Evolutionary conservation across 1,140 invertebrate species (phyloP), one percentile per base, ranked within the genome.

Genomic region (Acyrthosiphon pisum): DNA sequence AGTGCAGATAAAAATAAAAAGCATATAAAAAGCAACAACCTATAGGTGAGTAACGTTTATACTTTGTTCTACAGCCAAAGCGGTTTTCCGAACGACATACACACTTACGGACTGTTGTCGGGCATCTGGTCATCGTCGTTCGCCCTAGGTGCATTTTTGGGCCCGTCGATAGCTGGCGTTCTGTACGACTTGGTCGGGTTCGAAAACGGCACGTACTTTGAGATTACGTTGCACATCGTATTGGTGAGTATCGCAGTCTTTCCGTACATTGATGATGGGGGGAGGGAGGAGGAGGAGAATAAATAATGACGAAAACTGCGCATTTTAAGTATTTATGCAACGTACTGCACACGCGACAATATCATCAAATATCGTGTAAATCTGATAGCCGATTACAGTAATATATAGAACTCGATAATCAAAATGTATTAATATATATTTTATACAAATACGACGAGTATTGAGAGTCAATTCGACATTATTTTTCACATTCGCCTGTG

Each of bases 101-200:
- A 94, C 41, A 96, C 96, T 0, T 96, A 96, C 94, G 96, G 96
- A 11, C 87, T 96, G 6, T 94, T 96, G 23, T 96, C 96, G 2
- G 95, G 96, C 3, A 94, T 96, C 2, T 96, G 96, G 95, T 95
- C 96, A 11, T 96, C 95, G 6, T 95, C 95, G 9, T 96, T 96
- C 94, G 96, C 96, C 37, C 94, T 96, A 14, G 96, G 96, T 53
- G 95, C 95, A 68, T 96, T 96, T 94, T 94, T 95, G 81, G 96
- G 96, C 0, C 95, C 95, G 11, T 95, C 95, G 1, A 94, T 95
- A 68, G 95, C 95, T 35, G 96, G 96, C 14, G 93, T 95, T 18
- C 94, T 96, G 8, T 95, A 94, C 89, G 95, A 96, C 87, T 35
- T 94, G 53, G 94, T 96, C 81, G 95, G 95, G 18, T 96, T 96